Evolutionary conservation across 1,140 invertebrate species (phyloP).

Genomic region (Papilio xuthus): DNA sequence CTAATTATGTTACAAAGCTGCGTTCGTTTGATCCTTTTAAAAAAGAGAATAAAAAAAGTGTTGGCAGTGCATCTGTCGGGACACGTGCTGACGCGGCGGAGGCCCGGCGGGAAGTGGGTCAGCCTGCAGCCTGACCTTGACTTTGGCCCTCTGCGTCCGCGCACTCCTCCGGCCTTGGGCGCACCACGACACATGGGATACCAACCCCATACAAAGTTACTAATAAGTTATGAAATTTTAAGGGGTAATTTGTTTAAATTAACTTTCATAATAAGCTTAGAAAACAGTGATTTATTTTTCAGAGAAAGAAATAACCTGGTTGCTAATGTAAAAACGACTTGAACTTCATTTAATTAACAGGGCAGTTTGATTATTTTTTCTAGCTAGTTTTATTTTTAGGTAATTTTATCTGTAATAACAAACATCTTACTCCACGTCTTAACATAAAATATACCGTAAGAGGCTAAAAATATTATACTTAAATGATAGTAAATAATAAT

Average conservation of each 20-base stretch:
- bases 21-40: constrained; percentile 29
- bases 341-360: no score
- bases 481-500: no score
- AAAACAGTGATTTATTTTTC: no score
- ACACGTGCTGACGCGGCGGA: constrained; percentile 57
- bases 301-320: no score
- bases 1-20: constrained; percentile 16
- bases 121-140: constrained; percentile 60
- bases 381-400: no score
- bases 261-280: no score
- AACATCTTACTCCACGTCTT: no score
- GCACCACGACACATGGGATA: constrained; percentile 12
- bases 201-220: constrained; percentile 25
- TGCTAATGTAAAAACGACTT: no score
- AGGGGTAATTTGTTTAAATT: not conserved
- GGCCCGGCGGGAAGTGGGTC: constrained; percentile 62
- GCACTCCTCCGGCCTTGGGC: constrained; percentile 59
- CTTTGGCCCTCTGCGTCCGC: constrained; percentile 52
- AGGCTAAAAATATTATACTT: no score
- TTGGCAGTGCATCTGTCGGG: constrained; percentile 42
- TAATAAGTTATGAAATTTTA: not conserved
- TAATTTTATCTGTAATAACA: no score
- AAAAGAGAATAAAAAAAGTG: constrained; percentile 45
- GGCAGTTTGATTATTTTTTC: no score
- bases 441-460: no score